phyloP scores from a whole-genome alignment of 2,888 invertebrate species.

The Platynereis dumerilii region DNA sequence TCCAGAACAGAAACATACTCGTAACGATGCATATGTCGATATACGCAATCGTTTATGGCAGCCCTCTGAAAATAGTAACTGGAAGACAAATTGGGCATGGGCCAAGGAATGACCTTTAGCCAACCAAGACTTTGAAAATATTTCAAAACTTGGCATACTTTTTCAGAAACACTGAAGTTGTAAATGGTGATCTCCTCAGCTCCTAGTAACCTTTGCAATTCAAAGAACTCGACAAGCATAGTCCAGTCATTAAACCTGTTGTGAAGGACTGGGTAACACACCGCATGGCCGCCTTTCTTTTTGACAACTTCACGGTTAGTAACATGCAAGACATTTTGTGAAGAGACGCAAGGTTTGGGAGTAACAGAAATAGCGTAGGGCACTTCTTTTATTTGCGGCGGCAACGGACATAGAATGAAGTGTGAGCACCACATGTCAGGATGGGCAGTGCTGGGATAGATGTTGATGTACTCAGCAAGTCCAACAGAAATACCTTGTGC shows the following conservation, averaged over 20 bases:
- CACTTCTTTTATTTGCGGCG: background rate
- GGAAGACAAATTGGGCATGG: conserved; percentile 14
- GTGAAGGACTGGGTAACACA: conserved; percentile 29
- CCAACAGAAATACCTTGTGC: conserved; percentile 12
- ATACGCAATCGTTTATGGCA: conserved; percentile 36
- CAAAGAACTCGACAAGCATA: no score
- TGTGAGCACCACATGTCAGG: conserved; percentile 33
- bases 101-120: conserved; percentile 26
- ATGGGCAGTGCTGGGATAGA: conserved; percentile 29
- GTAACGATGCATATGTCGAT: conserved; percentile 27
- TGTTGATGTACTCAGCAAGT: conserved; percentile 27
- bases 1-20: conserved; percentile 29
- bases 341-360: conserved; percentile 12
- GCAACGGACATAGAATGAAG: conserved; percentile 32
- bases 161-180: no score
- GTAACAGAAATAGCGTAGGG: conserved; percentile 30
- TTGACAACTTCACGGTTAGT: conserved; percentile 23
- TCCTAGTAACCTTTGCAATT: no score
- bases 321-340: conserved; percentile 23
- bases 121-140: no score
- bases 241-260: no score
- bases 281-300: conserved; percentile 14
- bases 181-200: no score
- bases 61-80: conserved; percentile 28
- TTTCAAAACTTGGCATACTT: no score